These are phyloP conservation scores for Heliconius charithonia DNA, from an alignment of 2,888 invertebrate species.

Conservation along the genomic window DNA sequence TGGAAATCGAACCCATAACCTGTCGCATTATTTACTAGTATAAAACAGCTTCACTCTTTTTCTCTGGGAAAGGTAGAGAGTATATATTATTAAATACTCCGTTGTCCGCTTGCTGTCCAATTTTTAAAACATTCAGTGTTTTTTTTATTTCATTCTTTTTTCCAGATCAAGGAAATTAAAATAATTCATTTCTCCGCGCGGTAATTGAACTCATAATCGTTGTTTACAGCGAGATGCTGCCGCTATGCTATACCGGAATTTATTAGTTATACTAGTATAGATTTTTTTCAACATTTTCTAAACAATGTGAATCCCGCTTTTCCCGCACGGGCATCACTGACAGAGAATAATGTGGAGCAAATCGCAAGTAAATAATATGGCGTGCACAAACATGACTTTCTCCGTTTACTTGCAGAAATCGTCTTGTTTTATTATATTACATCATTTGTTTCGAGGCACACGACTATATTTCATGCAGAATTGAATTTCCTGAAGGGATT, in stretches of 20 bases:
- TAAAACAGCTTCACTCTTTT: too few relatives aligned
- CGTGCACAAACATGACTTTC: conserved; percentile 17
- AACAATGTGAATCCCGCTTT: not conserved
- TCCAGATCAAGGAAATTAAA: too few relatives aligned
- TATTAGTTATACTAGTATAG: not conserved
- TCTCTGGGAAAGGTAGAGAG: too few relatives aligned
- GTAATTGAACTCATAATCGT: too few relatives aligned
- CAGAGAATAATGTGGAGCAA: not conserved
- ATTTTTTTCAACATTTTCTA: not conserved
- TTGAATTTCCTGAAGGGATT: conserved; percentile 30
- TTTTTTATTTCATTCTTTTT: too few relatives aligned
- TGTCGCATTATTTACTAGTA: too few relatives aligned
- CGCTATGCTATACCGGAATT: too few relatives aligned
- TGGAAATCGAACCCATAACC: too few relatives aligned
- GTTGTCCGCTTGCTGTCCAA: too few relatives aligned
- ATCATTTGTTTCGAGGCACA: conserved; percentile 22
- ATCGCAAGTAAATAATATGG: conserved; percentile 21
- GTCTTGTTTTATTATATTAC: conserved; percentile 18
- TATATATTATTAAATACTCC: too few relatives aligned
- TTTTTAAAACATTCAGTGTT: not conserved
- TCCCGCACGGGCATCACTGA: not conserved
- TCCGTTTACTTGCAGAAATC: conserved; percentile 3
- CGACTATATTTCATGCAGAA: conserved; percentile 28
- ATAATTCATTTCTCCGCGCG: too few relatives aligned
- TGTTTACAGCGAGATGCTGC: too few relatives aligned